Evolutionary conservation across 2,888 invertebrate species (phyloP), one percentile per base, ranked within the genome.

Genomic region (Melikaiella ostensackeni): DNA sequence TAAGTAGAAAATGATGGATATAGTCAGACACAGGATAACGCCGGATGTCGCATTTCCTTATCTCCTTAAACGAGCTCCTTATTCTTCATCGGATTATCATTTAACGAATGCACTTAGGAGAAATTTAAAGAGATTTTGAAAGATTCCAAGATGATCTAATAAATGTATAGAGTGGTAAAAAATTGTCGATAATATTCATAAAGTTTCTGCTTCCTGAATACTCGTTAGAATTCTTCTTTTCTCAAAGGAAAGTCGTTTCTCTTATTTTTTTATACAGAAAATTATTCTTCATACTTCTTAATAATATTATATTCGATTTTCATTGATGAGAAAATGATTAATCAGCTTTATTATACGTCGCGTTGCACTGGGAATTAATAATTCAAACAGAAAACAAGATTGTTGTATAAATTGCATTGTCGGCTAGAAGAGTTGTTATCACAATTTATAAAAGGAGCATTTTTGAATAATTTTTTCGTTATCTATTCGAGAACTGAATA

Each of bases 41-140:
- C 13, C 24, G 38, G 11, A 42, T 64, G 24, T 42, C 42, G 42
- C 42, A 42, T 42, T 42, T 42, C 5, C 16, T 5, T 16, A 42
- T 42, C 42, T 42, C 6, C 16, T 42, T 42, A 64, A 64, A 21
- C 21, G 21, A 64, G 38, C 38, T 64, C 38, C 35, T 64, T 64
- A 59, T 59, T 59, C 59, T 35, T 63, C 19, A n/a, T 64, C 16
- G 21, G 21, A 64, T 64, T 64, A 64, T 64, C 64, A 38, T 21
- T 64, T 64, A 64, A 64, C 64, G 64, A 64, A 63, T 63, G 63
- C 63, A 35, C 11, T 63, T 63, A 63, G 35, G 35, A 42, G 46
- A 66, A 46, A 24, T 66, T 66, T 27, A 46, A 46, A 46, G 42
- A 24, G 21, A 66, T 46, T 66, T 66, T 24, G 7, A 24, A 21